Evolutionary conservation across 1,140 invertebrate species (phyloP), one percentile per base, ranked within the genome.

Genomic region (Drosophila pachea): DNA sequence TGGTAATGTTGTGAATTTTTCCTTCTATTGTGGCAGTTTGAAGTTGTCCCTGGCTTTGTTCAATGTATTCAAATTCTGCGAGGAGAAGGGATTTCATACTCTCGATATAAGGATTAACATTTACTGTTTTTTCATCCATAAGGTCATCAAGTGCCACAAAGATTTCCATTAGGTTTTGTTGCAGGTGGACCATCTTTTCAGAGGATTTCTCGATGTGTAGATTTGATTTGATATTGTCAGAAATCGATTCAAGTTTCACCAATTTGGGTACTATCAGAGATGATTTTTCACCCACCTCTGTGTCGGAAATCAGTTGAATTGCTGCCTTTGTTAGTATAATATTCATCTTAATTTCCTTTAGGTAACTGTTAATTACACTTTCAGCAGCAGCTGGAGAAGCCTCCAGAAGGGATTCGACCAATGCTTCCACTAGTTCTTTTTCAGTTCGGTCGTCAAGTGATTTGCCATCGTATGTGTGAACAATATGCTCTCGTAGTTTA

Each of bases 401-500:
- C 5, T 70, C 66, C 0, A 87, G 50, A 2, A 87, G 59, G 0
- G 70, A 54, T 42, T 84, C 74, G 8, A 84, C 78, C 47, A 87
- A 67, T n/a, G 52, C 54, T 49, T 87, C 77, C 0, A 77, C n/a
- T 22, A 65, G 52, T 45, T 73, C 31, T 5, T 53, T 66, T 3
- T 61, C 59, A 7, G 16, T 4, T 50, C 74, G 47, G 0, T 74
- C 71, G 6, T 62, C 42, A 4, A 43, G 33, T 6, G 65, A 12
- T 53, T 55, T 77, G 4, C 68, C 76, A 42, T 88, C 86, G 36
- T 88, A 88, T 0, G 86, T 88, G 11, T 88, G 86, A 22, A 88
- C 86, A 49, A 88, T 88, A 32, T 88, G 82, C n/a, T 88, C 86
- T 49, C 71, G 72, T 6, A 88, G 32, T 42, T 81, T 86, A 9